Conservation (phyloP, 2,113 vertebrate species). For the Noturus placidus region DNA sequence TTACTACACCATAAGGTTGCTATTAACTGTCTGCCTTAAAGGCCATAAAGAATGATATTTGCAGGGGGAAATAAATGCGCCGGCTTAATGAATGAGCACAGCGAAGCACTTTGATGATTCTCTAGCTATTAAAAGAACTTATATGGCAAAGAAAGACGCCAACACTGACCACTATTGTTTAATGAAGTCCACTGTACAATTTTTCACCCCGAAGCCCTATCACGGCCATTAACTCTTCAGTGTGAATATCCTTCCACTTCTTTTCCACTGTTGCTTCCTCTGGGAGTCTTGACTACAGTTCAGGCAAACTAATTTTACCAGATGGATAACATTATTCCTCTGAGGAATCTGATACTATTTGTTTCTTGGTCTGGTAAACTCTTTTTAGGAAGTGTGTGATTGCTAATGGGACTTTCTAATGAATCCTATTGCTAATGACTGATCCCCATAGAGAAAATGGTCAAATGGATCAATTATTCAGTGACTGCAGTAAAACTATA, state of each 20-base stretch:
- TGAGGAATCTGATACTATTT: slow-evolving; percentile 7
- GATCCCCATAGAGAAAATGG: neutral
- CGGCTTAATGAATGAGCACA: slow-evolving; percentile 23
- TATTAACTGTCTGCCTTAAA: slow-evolving; percentile 39
- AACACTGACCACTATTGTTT: slow-evolving; percentile 15
- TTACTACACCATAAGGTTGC: slow-evolving; percentile 37
- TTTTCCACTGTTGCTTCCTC: neutral
- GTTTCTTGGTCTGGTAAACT: slow-evolving; percentile 13
- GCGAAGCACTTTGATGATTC: slow-evolving; percentile 24
- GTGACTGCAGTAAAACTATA: neutral
- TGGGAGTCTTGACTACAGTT: slow-evolving; percentile 13
- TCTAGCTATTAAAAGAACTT: slow-evolving; percentile 18
- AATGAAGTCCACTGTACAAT: slow-evolving; percentile 12
- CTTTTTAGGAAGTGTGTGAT: neutral
- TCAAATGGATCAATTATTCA: neutral
- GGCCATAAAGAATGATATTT: slow-evolving; percentile 34
- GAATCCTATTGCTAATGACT: neutral
- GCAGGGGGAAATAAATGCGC: slow-evolving; percentile 13
- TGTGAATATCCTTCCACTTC: slow-evolving; percentile 3
- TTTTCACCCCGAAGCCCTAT: slow-evolving; percentile 11
- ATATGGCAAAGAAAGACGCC: neutral
- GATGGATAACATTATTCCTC: slow-evolving; percentile 22
- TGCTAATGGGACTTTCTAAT: neutral
- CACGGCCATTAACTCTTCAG: neutral
- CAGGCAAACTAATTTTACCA: slow-evolving; percentile 9